Evolutionary conservation across 2,797 vertebrate genomes (phyloP), one percentile per base, ranked within the genome.

Genomic region (Taeniopygia guttata): DNA sequence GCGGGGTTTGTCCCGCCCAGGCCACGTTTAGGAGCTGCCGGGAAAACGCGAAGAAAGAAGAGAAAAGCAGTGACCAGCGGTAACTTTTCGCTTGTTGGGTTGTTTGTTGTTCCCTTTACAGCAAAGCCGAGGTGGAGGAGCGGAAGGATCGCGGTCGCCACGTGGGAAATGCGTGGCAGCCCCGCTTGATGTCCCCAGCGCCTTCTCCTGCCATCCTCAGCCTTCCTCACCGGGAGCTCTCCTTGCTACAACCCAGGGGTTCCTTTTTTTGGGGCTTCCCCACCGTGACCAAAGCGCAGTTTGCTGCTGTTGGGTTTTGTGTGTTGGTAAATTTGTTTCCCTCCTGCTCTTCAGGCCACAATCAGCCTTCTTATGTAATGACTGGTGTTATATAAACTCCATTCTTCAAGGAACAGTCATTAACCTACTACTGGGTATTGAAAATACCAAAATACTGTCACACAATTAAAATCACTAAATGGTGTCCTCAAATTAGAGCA

Each of bases 371-470:
- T 95, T 96, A 96, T 89, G 87, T 93, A 96, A 96, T 89, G 90
- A 42, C 58, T 92, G 2, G 67, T 64, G 93, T 96, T 96, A 96
- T 92, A 96, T 96, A 96, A 96, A 96, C 84, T 95, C 94, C 84
- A 64, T 87, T 93, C 94, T 96, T 95, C 87, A 96, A 95, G 95
- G 96, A 95, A 48, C 84, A 96, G 92, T 96, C 96, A 96, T 96
- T 96, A 96, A 96, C 96, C 96, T 96, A 96, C 92, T 95, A 92
- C 84, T 6, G 82, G 84, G 92, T 93, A 93, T 94, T 83, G 94
- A 83, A 96, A 95, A 96, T 95, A 96, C 95, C 91, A 81, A 96
- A 96, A 96, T 95, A 94, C 96, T 92, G 94, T 45, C 94, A 87
- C 95, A 81, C 94, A 96, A 96, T 96, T 96, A 96, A 95, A 87